phyloP scores from a whole-genome alignment of 2,113 vertebrate species.

The Megaceryle maxima region DNA sequence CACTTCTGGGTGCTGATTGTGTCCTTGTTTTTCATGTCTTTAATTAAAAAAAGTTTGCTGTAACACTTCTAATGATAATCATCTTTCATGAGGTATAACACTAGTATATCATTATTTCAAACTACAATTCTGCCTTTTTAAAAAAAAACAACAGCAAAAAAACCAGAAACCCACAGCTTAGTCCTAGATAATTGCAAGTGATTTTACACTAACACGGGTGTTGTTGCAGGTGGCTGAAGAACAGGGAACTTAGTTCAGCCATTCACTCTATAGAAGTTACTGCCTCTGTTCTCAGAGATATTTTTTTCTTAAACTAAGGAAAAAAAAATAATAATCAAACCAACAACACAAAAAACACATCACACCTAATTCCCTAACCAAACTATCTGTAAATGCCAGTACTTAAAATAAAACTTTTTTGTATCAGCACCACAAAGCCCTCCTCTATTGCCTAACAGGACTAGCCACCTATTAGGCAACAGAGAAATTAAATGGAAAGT shows the following conservation, averaged over 20 bases:
- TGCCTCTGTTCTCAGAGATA: neutral
- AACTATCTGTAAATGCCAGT: neutral
- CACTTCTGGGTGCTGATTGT: neutral
- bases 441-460: neutral
- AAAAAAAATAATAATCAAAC: neutral
- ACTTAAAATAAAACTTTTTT: neutral
- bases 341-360: neutral
- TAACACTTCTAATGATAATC: neutral
- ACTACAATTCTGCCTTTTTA: neutral
- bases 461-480: neutral
- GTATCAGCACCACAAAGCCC: neutral
- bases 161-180: neutral
- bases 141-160: neutral
- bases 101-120: neutral
- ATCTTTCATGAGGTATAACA: neutral
- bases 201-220: neutral
- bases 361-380: neutral
- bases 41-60: neutral
- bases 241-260: neutral
- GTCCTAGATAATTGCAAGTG: neutral
- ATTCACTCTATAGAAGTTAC: neutral
- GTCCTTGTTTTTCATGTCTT: neutral
- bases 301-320: neutral
- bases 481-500: neutral
- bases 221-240: neutral